Evolutionary conservation across 2,888 invertebrate genomes (phyloP).

Genomic region (Brachypalpus laphriformis): DNA sequence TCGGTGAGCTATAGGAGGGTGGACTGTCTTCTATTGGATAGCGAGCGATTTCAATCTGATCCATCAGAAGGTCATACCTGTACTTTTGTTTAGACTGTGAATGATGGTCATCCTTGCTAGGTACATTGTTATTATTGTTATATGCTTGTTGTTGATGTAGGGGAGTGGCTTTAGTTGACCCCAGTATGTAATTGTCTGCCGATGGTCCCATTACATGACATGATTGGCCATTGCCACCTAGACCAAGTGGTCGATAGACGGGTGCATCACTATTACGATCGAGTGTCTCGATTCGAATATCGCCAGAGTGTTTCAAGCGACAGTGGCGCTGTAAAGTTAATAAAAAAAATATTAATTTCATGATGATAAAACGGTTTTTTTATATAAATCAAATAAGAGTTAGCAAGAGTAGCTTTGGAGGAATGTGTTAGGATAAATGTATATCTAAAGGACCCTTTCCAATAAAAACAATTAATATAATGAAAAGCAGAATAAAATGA

Average conservation of each 20-base stretch:
- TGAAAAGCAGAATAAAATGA: not conserved
- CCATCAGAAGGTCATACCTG: conserved; percentile 34
- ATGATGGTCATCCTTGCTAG: conserved; percentile 75
- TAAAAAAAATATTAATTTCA: conserved; percentile 41
- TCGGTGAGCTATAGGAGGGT: conserved; percentile 36
- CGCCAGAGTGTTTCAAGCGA: conserved; percentile 90
- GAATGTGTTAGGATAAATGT: conserved; percentile 34
- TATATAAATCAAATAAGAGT: not conserved
- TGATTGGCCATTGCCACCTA: conserved; percentile 72
- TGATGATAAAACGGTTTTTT: not conserved
- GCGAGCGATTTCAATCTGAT: conserved; percentile 81
- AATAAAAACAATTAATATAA: conserved; percentile 8
- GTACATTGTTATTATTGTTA: conserved; percentile 74
- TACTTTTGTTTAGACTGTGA: conserved; percentile 26
- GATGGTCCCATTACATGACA: conserved; percentile 57
- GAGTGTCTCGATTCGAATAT: conserved; percentile 87
- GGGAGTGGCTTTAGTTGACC: conserved; percentile 69
- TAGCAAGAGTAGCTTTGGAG: conserved; percentile 9
- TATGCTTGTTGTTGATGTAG: conserved; percentile 69
- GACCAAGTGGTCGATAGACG: conserved; percentile 80
- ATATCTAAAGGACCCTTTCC: conserved; percentile 14
- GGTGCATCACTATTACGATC: conserved; percentile 79
- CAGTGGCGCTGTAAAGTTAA: conserved; percentile 87
- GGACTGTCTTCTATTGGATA: conserved; percentile 74
- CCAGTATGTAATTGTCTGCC: conserved; percentile 68